Conservation (phyloP, 2,113 vertebrate species). For the Thomomys bottae region DNA sequence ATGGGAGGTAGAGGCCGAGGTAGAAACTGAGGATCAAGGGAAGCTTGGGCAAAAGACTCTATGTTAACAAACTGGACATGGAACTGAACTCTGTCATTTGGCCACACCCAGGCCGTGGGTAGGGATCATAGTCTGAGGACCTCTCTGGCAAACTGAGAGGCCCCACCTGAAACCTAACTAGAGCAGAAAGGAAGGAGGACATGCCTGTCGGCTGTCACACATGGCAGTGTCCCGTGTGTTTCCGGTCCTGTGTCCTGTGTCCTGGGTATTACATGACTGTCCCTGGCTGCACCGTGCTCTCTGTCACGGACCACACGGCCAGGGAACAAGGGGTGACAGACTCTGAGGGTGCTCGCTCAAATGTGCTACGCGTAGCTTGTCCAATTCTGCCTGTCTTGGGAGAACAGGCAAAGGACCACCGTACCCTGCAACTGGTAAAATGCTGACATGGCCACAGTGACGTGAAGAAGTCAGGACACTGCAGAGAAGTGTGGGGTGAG, state of each 20-base stretch:
- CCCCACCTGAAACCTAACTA: too few species aligned
- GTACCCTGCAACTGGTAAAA: too few species aligned
- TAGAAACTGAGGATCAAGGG: too few species aligned
- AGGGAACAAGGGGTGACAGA: not conserved
- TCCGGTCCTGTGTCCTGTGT: not conserved
- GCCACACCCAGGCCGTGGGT: too few species aligned
- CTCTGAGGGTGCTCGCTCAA: not conserved
- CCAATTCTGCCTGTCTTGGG: not conserved
- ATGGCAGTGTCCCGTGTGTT: not conserved
- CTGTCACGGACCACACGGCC: not conserved
- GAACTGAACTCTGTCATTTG: too few species aligned
- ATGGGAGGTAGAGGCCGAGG: too few species aligned
- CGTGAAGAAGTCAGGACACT: accelerated
- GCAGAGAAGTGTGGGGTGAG: not conserved
- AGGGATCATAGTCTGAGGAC: too few species aligned
- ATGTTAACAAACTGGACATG: too few species aligned
- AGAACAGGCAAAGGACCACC: not conserved
- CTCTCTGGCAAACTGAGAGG: too few species aligned
- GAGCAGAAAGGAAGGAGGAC: too few species aligned
- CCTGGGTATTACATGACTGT: not conserved
- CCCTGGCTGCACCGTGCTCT: not conserved
- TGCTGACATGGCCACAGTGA: accelerated
- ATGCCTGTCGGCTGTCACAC: too few species aligned
- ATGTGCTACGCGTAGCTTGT: not conserved
- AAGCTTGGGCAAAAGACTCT: too few species aligned